Percentiles rank a stretch among this genome's conserved stretches.
Evolutionary conservation across 2,888 invertebrate genomes (phyloP).

Genomic region (Mesorhabditis sp.): DNA sequence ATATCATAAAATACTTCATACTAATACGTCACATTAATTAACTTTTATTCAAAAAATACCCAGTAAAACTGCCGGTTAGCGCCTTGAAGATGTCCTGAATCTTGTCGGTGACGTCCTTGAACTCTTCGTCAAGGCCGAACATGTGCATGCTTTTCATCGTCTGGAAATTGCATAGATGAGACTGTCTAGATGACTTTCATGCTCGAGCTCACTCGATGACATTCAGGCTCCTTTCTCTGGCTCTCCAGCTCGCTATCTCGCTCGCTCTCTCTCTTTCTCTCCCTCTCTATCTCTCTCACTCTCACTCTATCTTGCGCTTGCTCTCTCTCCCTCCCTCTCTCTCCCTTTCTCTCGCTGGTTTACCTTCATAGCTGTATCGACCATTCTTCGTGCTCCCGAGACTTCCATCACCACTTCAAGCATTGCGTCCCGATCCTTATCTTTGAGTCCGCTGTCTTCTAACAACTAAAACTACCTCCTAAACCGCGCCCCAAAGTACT

Average conservation of each 20-base stretch:
- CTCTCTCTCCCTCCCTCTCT: too few species aligned
- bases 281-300: too few species aligned
- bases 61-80: conserved; percentile 9
- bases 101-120: conserved; percentile 41
- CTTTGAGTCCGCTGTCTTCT: conserved; percentile 39
- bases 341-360: too few species aligned
- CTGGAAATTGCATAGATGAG: conserved; percentile 13
- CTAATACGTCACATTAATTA: too few species aligned
- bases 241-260: background rate
- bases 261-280: background rate
- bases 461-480: conserved; percentile 23
- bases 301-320: too few species aligned
- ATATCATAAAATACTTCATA: background rate
- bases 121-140: conserved; percentile 39
- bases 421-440: conserved; percentile 43
- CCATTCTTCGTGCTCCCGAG: conserved; percentile 43
- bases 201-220: too few species aligned
- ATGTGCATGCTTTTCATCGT: conserved; percentile 23
- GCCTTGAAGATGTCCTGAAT: conserved; percentile 39
- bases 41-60: too few species aligned
- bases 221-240: too few species aligned
- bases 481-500: too few species aligned
- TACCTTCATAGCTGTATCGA: conserved; percentile 43
- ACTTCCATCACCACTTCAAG: conserved; percentile 52
- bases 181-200: background rate